Evolutionary conservation across 2,888 invertebrate genomes (phyloP), one percentile per base, ranked within the genome.

Genomic region (Dilophus febrilis): DNA sequence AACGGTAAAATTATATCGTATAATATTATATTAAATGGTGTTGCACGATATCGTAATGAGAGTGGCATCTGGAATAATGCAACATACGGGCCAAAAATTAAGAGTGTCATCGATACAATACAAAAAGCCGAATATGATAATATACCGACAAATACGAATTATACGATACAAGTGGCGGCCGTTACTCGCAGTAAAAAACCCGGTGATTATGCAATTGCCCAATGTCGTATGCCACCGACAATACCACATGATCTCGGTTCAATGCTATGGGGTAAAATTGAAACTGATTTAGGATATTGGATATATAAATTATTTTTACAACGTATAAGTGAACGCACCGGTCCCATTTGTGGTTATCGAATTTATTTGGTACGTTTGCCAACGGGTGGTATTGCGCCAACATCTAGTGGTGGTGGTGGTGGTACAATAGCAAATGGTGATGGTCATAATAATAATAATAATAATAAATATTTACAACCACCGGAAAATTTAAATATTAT

Each of bases 311-410:
- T 88, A 48, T 70, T 72, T 47, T 58, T 87, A 48, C 84, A 84
- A 1, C 67, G 80, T 46, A 70, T 88, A 28, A 77, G 84, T 0
- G 86, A 90, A 55, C 65, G 87, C 40, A 87, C 87, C 51, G 90
- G 90, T 1, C 79, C 79, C 1, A 85, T 90, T 49, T 88, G 87
- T 58, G 90, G 87, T 51, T 85, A 84, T 57, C 71, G 86, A 48
- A 70, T 88, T 32, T 82, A 81, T 61, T 64, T 88, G 56, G 77
- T 88, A 1, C 72, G 78, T 35, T 64, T 88, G 34, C 28, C 37
- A 28, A 18, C 7, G 11, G 2, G 17, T 49, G 35, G n/a, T n/a
- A n/a, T n/a, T n/a, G n/a, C n/a, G n/a, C n/a, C n/a, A n/a, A n/a
- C n/a, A n/a, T n/a, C n/a, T n/a, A n/a, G n/a, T n/a, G n/a, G n/a